Base-by-base conservation (phyloP, 2,113 vertebrate genomes). In the Dipodomys spectabilis region DNA sequence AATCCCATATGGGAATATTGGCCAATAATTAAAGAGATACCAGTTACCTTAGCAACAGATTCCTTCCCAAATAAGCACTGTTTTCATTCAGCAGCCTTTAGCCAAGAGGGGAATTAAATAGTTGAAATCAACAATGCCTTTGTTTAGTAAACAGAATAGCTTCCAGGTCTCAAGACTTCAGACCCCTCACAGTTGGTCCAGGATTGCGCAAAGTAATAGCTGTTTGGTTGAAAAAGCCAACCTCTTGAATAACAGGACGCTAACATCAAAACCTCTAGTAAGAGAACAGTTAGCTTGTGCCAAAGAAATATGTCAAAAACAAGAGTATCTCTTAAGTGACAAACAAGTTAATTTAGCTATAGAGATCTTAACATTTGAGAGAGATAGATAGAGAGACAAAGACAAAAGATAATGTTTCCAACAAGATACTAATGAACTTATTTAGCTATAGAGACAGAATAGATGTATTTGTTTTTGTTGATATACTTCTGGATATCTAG, bases 31-130 rank as follows among this genome's bases (percentile, higher is more conserved):
- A 97, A 96, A 92, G 92, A 96, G 92, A 94, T 96, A 96, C 92
- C 96, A 95, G 97, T 97, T 97, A 95, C 97, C 97, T 94, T 97
- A 95, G 96, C 97, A 97, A 97, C 97, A 96, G 94, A 96, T 95
- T 96, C 90, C 92, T 97, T 96, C 97, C 90, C 95, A 97, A 97
- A 97, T 96, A 97, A 95, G 93, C 96, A 95, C 95, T 88, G 94
- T 96, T 97, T 96, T 95, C 96, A 94, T 95, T 95, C 92, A 94
- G 95, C 96, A 93, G 93, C 68, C 96, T 95, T 96, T 95, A 95
- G 96, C 90, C 96, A 97, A 96, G 96, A 96, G 90, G 64, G 88
- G 82, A 97, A 97, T 97, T 96, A 97, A 97, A 96, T 96, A 92
- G 96, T 88, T 94, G 96, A 96, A 96, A 96, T 96, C 96, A 97